Conservation (phyloP, 2,797 vertebrate species). For the Zenarchopterus dispar region DNA sequence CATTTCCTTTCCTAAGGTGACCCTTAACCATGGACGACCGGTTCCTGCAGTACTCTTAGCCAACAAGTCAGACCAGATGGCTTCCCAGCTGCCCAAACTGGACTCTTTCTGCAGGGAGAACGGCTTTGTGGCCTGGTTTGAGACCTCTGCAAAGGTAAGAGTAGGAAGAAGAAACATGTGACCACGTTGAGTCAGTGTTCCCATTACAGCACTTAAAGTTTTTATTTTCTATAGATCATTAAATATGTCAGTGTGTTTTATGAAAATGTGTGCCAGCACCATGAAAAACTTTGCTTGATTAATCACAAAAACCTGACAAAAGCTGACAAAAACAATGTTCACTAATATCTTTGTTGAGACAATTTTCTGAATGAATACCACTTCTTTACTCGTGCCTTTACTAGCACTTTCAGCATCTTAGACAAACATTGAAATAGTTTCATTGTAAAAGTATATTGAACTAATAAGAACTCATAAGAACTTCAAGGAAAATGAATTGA, state of each 20-base stretch:
- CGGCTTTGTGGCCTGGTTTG: conserved; percentile 82
- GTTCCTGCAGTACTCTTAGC: conserved; percentile 83
- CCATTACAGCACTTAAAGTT: background rate
- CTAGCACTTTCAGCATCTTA: background rate
- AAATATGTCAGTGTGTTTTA: conserved; percentile 1
- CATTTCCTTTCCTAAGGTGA: conserved; percentile 56
- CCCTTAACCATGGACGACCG: conserved; percentile 74
- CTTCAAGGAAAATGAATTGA: no score
- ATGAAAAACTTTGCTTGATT: conserved; percentile 6
- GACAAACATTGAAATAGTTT: background rate
- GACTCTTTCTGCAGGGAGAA: conserved; percentile 83
- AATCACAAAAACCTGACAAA: background rate
- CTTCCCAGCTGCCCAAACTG: conserved; percentile 73
- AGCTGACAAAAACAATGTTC: no score
- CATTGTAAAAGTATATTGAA: background rate
- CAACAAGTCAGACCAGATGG: conserved; percentile 84
- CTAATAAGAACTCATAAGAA: background rate
- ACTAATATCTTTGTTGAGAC: no score
- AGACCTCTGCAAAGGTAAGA: conserved; percentile 85
- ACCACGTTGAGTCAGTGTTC: background rate
- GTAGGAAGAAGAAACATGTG: background rate
- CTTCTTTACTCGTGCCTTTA: no score
- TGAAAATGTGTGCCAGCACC: conserved; percentile 1
- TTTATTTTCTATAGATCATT: background rate
- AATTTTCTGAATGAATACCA: no score